phyloP scores from a whole-genome alignment of 2,797 vertebrate genomes.

The Pogonophryne albipinna region DNA sequence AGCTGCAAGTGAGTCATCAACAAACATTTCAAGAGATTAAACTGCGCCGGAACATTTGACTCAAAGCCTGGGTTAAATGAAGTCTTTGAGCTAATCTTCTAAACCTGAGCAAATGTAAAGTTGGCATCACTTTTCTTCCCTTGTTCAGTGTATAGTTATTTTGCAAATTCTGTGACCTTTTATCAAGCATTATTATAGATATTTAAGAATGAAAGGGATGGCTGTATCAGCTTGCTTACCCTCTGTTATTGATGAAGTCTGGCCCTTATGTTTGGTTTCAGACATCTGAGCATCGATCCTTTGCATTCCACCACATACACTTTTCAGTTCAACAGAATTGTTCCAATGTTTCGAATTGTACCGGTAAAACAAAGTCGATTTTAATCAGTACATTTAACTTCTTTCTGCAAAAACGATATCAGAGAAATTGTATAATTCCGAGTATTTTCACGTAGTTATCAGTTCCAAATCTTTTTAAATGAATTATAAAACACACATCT shows the following conservation, averaged over 20 bases:
- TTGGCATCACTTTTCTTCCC: background rate
- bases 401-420: too few species aligned
- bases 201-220: background rate
- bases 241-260: slow-evolving; percentile 1
- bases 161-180: background rate
- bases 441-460: too few species aligned
- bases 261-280: background rate
- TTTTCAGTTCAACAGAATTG: background rate
- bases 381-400: too few species aligned
- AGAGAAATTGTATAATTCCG: too few species aligned
- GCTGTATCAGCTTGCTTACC: background rate
- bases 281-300: background rate
- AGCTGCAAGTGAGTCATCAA: slow-evolving; percentile 86
- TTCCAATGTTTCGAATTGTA: background rate
- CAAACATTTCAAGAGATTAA: background rate
- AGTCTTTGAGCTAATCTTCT: background rate
- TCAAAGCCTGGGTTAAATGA: background rate
- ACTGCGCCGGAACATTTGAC: background rate
- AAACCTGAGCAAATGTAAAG: background rate
- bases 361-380: background rate
- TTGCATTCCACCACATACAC: background rate
- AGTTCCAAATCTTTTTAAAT: background rate
- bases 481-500: background rate
- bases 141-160: background rate
- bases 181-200: background rate